Conservation (phyloP, 2,888 invertebrate species). For the Sympetrum striolatum region DNA sequence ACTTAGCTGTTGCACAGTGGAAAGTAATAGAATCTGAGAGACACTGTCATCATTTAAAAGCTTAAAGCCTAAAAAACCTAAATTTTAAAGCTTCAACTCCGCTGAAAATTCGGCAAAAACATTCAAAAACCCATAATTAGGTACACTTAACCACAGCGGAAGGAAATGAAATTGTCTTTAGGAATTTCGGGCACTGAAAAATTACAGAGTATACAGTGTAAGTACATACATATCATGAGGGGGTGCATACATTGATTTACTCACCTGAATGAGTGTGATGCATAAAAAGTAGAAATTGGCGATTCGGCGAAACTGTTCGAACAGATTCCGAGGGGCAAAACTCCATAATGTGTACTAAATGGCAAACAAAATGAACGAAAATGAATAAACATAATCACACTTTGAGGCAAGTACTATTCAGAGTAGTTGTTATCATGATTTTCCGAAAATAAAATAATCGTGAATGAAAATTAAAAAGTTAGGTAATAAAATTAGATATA, state of each 20-base stretch:
- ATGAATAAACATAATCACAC: neutral
- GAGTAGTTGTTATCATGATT: neutral
- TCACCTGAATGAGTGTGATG: conserved; percentile 73
- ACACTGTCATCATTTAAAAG: no score
- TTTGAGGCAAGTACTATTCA: neutral
- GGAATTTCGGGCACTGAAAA: neutral
- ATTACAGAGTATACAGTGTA: neutral
- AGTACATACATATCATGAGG: neutral
- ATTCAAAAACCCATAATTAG: no score
- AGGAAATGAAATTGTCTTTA: conserved; percentile 52
- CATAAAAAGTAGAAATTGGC: conserved; percentile 86
- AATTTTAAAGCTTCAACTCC: no score
- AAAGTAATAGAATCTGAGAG: no score
- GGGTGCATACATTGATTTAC: conserved; percentile 58
- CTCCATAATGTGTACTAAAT: conserved; percentile 79
- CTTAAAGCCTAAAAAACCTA: no score
- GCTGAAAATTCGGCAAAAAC: no score
- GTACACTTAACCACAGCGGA: neutral
- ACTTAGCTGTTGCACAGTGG: no score
- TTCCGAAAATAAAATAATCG: neutral
- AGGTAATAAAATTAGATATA: neutral
- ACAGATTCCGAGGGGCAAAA: conserved; percentile 81
- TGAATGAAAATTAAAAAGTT: neutral
- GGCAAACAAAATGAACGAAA: conserved; percentile 52
- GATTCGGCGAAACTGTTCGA: conserved; percentile 82